Evolutionary conservation across 2,113 vertebrate genomes (phyloP).

Genomic region (Tylochromis polylepis): DNA sequence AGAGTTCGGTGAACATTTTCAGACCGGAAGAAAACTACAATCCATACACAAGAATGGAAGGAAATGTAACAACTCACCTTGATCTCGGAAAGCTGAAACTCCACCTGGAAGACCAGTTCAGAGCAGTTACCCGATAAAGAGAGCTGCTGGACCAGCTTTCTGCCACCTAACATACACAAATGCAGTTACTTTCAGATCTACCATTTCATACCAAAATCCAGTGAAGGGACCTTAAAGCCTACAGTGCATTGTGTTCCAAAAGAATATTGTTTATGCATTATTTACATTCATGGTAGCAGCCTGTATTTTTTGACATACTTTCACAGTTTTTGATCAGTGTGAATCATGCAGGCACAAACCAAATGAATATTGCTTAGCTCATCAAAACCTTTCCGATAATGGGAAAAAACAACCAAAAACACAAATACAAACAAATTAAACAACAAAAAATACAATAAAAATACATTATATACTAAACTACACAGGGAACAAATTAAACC

Average conservation of each 20-base stretch:
- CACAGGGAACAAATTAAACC: background rate
- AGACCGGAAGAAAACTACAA: background rate
- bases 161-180: constrained; percentile 17
- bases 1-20: background rate
- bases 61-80: constrained; percentile 69
- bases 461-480: background rate
- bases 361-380: background rate
- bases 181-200: background rate
- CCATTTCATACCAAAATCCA: background rate
- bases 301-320: background rate
- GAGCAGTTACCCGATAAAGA: constrained; percentile 76
- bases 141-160: constrained; percentile 42
- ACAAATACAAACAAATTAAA: background rate
- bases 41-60: background rate
- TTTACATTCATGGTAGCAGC: background rate
- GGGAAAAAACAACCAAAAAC: background rate
- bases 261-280: background rate
- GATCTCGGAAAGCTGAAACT: constrained; percentile 80
- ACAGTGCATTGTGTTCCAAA: background rate
- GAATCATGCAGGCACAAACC: background rate
- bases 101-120: constrained; percentile 78
- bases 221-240: background rate
- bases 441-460: background rate
- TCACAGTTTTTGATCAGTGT: background rate
- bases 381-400: background rate